Evolutionary conservation across 2,797 vertebrate species (phyloP).

Genomic region (Mormyrops attenuatus): DNA sequence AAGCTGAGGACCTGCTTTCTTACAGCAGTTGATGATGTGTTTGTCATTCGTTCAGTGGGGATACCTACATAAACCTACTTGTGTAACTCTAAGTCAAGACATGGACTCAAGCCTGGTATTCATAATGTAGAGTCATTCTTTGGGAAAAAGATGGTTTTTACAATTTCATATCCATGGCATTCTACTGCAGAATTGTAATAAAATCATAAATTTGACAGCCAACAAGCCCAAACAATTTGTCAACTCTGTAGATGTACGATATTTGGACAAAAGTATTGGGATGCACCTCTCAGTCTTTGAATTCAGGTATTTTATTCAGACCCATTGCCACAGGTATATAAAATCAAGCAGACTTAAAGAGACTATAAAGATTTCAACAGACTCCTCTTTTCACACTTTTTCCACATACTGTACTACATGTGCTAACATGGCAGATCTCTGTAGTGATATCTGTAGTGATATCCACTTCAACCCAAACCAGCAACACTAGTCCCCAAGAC

Average conservation of each 20-base stretch:
- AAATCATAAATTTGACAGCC: background rate
- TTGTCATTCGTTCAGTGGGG: background rate
- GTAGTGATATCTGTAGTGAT: background rate
- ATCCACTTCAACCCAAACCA: background rate
- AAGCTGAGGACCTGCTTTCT: background rate
- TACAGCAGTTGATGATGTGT: background rate
- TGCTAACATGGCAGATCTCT: background rate
- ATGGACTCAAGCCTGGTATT: constrained; percentile 12
- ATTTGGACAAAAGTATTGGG: background rate
- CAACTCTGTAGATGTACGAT: background rate
- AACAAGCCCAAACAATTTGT: background rate
- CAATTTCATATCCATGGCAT: constrained; percentile 45
- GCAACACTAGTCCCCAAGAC: background rate
- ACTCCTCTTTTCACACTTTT: background rate
- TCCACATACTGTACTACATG: background rate
- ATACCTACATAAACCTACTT: constrained; percentile 13
- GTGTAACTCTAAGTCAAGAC: background rate
- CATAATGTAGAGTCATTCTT: constrained; percentile 42
- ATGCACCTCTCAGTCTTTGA: background rate
- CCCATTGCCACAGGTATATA: background rate
- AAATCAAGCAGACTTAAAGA: background rate
- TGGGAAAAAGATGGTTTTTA: constrained; percentile 32
- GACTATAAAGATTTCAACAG: background rate
- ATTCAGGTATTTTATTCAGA: background rate
- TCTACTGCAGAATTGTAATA: constrained; percentile 44